Evolutionary conservation across 2,888 invertebrate species (phyloP).

Genomic region (Drosophila subquinaria): DNA sequence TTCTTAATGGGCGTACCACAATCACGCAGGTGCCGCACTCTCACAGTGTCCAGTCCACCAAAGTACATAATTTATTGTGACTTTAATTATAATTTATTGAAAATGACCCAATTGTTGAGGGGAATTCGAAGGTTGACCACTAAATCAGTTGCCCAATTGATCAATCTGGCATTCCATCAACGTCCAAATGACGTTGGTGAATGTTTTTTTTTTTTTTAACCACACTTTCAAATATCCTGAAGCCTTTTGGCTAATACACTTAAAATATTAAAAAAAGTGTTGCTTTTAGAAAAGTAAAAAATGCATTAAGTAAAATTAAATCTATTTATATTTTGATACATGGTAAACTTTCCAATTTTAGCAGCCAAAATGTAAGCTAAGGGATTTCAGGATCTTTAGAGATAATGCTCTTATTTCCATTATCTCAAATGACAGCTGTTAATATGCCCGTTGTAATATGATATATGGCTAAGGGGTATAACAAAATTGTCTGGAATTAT

Average conservation of each 20-base stretch:
- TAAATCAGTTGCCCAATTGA: conserved; percentile 12
- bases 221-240: conserved; percentile 20
- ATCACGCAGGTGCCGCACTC: conserved; percentile 43
- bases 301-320: background rate
- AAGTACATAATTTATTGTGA: conserved; percentile 14
- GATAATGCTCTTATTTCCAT: conserved; percentile 14
- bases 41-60: conserved; percentile 7
- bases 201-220: conserved; percentile 2
- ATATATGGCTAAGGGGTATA: conserved; percentile 29
- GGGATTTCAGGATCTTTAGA: background rate
- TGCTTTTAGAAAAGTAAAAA: too few relatives aligned
- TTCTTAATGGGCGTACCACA: conserved; percentile 22
- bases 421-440: conserved; percentile 14
- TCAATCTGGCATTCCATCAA: conserved; percentile 42
- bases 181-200: conserved; percentile 9
- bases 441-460: conserved; percentile 28
- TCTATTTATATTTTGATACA: background rate
- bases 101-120: conserved; percentile 17
- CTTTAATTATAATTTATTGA: conserved; percentile 4
- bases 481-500: conserved; percentile 45
- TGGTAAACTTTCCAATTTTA: background rate
- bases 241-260: too few relatives aligned
- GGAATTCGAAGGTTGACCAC: conserved; percentile 42
- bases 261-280: too few relatives aligned
- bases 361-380: background rate